Evolutionary conservation across 2,113 vertebrate genomes (phyloP), one percentile per base, ranked within the genome.

Genomic region (Microtus pennsylvanicus): DNA sequence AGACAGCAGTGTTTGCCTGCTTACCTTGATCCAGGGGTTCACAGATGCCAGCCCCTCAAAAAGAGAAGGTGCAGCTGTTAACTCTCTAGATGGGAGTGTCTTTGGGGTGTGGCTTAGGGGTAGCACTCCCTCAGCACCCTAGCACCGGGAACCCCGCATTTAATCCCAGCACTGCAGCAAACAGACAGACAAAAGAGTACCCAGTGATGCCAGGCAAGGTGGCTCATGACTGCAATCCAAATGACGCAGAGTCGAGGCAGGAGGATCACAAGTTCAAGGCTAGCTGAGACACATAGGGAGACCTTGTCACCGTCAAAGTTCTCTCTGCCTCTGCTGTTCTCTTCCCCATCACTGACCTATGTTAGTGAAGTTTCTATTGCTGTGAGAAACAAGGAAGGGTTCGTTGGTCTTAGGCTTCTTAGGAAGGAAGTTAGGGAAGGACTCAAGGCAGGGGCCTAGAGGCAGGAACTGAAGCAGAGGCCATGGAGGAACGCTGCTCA

Each of bases 1-100:
- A 47, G 3, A 28, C 7, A n/a, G 14, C 6, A 26, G 30, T 13
- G 5, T 6, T 76, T 35, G 19, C 11, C 21, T 1, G 5, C 11
- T 81, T n/a, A 24, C 14, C 12, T 2, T 30, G 22, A 33, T n/a
- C 8, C 5, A 12, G 35, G 35, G 69, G 1, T 55, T 61, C 50
- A 28, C 10, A 58, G 30, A 75, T 47, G 4, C 13, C 1, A 35
- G 42, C 10, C 1, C 67, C 30, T 30, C 65, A 12, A 30, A 38
- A 26, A 58, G 92, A 33, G 26, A 58, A 92, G 35, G 3, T 50
- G 2, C 35, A 5, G 0, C 7, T 76, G 21, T 22, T 28, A 38
- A 75, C 12, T 33, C 10, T 92, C n/a, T 19, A 17, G 24, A 24
- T 65, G 21, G 13, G 63, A 35, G 26, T 52, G 28, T 9, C 9